Percentiles rank a stretch among this genome's conserved stretches.
Conservation (phyloP, 2,797 vertebrate species). For the Pteropus rufus region DNA sequence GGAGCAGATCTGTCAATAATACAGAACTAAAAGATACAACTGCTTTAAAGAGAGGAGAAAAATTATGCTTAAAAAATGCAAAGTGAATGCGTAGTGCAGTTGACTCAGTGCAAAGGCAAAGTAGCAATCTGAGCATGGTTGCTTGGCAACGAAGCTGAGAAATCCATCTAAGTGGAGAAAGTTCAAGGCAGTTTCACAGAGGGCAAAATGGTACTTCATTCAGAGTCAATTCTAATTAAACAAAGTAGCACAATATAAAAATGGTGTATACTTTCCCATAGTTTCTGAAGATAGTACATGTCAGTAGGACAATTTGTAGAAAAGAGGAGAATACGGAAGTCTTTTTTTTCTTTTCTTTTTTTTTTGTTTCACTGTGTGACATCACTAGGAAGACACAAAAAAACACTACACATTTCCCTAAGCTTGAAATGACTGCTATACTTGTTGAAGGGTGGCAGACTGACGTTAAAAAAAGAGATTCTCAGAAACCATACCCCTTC, state of each 20-base stretch:
- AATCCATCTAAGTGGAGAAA: constrained; percentile 11
- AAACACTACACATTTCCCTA: neutral
- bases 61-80: constrained; percentile 4
- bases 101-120: neutral
- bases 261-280: neutral
- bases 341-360: neutral
- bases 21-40: neutral
- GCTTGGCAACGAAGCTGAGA: constrained; percentile 62
- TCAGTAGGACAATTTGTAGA: neutral
- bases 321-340: neutral
- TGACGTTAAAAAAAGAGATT: neutral
- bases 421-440: neutral
- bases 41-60: neutral
- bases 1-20: neutral
- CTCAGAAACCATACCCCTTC: neutral
- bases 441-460: neutral
- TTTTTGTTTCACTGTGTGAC: neutral
- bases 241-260: neutral
- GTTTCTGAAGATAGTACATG: neutral
- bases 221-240: constrained; percentile 54
- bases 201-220: constrained; percentile 33
- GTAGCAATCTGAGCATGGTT: neutral
- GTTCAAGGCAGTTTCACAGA: constrained; percentile 49
- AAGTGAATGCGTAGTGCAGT: neutral
- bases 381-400: neutral